Base-by-base conservation (phyloP, 1,140 invertebrate genomes). In the Aphidius gifuensis region DNA sequence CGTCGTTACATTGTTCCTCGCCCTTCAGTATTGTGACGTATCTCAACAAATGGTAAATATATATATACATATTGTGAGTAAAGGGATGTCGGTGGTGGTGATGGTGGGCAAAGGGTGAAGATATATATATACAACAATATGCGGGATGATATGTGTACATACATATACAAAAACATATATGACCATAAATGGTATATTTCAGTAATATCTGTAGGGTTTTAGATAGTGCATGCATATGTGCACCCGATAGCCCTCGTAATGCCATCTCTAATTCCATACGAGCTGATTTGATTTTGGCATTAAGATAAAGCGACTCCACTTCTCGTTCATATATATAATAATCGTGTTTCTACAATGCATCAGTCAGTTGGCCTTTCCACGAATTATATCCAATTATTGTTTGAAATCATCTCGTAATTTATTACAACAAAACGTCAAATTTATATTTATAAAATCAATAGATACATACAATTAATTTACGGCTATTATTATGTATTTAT, bases 251-350 rank as follows among this genome's bases (percentile, higher is more conserved):
- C 61, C 68, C 47, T 40, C 45, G 71, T 79, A 80, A 79, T 80
- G 76, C 78, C 78, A 73, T 78, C 75, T 79, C 75, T 79, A 79
- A 80, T 81, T 79, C 77, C 77, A 72, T 75, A 67, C 73, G 75
- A 75, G 77, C 73, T 79, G 78, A 79, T 81, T 80, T 78, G 79
- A 81, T 81, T 80, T 77, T 61, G 71, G 77, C 71, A 80, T 80
- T 79, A 79, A 80, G 79, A 80, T 81, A 81, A 81, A 78, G 68
- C 77, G 69, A 70, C 11, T 39, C 47, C 48, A 44, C 50, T 48
- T 57, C 53, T 32, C 38, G 40, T 46, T 48, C 42, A 32, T 4
- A 47, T 47, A 43, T 55, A 39, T 50, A 45, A 60, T 62, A 62
- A 66, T 62, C 64, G 64, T 62, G 58, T 66, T 66, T 62, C 60